These are phyloP conservation scores for Poecilia velifera DNA, from an alignment of 2,797 vertebrate genomes.

Conservation along the genomic window DNA sequence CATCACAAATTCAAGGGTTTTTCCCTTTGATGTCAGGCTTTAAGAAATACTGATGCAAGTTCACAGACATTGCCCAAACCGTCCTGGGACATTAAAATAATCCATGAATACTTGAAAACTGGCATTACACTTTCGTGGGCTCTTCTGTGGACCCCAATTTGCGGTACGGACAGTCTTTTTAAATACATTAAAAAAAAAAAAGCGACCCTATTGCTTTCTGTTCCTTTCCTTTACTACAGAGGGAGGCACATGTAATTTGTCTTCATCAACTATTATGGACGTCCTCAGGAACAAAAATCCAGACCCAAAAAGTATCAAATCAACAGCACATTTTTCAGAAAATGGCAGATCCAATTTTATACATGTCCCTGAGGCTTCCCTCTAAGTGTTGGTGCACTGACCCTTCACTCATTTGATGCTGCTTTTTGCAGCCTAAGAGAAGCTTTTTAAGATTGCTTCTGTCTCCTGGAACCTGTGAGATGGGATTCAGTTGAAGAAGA, in stretches of 20 bases:
- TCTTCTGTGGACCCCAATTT: constrained; percentile 26
- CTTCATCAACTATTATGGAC: constrained; percentile 84
- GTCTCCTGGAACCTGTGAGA: constrained; percentile 63
- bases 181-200: constrained; percentile 36
- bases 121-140: constrained; percentile 45
- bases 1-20: constrained; percentile 56
- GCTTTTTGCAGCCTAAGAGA: constrained; percentile 56
- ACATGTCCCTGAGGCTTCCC: constrained; percentile 79
- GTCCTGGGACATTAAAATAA: constrained; percentile 55
- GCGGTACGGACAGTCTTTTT: constrained; percentile 33
- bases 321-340: constrained; percentile 84
- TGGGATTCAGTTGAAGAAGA: constrained; percentile 35
- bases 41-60: constrained; percentile 65
- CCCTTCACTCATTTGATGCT: constrained; percentile 78
- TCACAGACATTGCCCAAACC: constrained; percentile 46
- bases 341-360: constrained; percentile 87
- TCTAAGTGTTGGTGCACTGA: constrained; percentile 80
- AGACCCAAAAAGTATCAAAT: constrained; percentile 81
- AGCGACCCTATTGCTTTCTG: constrained; percentile 36
- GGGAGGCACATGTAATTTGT: constrained; percentile 80
- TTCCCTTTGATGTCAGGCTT: constrained; percentile 56
- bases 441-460: constrained; percentile 76
- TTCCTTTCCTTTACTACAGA: constrained; percentile 58
- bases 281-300: constrained; percentile 75
- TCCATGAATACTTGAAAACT: constrained; percentile 50